Conservation (phyloP, 2,797 vertebrate species). For the Eospalax fontanierii region DNA sequence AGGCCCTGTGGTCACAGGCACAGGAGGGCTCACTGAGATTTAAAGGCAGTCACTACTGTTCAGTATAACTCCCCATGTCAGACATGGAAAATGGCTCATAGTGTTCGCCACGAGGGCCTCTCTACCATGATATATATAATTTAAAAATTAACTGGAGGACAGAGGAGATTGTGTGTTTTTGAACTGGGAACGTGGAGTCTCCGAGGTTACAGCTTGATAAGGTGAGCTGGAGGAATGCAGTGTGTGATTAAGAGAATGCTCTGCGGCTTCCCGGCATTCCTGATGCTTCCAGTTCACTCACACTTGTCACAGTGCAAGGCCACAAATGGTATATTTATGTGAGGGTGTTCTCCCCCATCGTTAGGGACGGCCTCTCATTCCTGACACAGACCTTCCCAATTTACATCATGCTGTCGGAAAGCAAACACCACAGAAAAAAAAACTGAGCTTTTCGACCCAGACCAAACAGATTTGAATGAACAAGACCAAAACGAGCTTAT, state of each 20-base stretch:
- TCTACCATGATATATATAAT: conserved; percentile 89
- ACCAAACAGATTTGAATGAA: neutral
- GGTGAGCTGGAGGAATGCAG: conserved; percentile 87
- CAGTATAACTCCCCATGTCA: conserved; percentile 88
- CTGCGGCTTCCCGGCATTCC: conserved; percentile 72
- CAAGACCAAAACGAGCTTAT: conserved; percentile 58
- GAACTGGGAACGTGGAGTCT: conserved; percentile 87
- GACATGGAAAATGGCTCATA: conserved; percentile 86
- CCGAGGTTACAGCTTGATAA: conserved; percentile 88
- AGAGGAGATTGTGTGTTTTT: conserved; percentile 86
- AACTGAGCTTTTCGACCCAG: conserved; percentile 61
- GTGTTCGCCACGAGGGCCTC: conserved; percentile 86
- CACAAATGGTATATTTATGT: conserved; percentile 56
- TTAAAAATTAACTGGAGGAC: conserved; percentile 90
- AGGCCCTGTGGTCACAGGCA: conserved; percentile 73
- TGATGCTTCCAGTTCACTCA: conserved; percentile 83
- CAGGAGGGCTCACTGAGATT: conserved; percentile 78
- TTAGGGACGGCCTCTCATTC: conserved; percentile 37
- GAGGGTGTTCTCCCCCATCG: conserved; percentile 46
- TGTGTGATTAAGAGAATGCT: conserved; percentile 86
- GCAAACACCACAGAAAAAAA: conserved; percentile 50
- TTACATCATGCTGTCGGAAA: conserved; percentile 40
- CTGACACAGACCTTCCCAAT: conserved; percentile 49
- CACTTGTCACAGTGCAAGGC: conserved; percentile 84
- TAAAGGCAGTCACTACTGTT: conserved; percentile 84